Evolutionary conservation across 2,888 invertebrate genomes (phyloP).

Genomic region (Orthosia gracilis): DNA sequence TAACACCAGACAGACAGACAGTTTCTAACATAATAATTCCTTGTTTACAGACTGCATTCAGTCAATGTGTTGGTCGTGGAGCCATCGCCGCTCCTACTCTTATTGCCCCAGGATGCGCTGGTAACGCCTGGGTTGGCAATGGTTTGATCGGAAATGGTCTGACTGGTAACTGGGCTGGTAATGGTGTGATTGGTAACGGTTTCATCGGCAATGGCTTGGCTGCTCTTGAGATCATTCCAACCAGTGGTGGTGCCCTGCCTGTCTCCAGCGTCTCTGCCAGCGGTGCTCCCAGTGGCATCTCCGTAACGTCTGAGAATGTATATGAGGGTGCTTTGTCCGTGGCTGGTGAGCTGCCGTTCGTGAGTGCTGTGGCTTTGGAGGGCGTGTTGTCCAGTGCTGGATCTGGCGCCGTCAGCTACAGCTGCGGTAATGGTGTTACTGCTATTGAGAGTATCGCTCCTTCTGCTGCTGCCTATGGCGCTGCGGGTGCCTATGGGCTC

Average conservation of each 20-base stretch:
- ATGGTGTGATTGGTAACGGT: neutral
- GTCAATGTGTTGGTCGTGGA: slow-evolving; percentile 17
- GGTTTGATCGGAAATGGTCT: neutral
- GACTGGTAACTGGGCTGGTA: neutral
- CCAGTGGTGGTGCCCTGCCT: slow-evolving; percentile 56
- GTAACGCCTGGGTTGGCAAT: neutral
- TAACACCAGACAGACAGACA: neutral
- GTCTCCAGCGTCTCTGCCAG: slow-evolving; percentile 49
- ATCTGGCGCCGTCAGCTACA: slow-evolving; percentile 43
- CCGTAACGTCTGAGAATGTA: slow-evolving; percentile 58
- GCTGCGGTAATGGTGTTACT: slow-evolving; percentile 46
- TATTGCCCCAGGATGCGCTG: slow-evolving; percentile 17
- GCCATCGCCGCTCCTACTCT: slow-evolving; percentile 3
- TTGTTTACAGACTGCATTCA: neutral
- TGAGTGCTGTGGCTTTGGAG: slow-evolving; percentile 40
- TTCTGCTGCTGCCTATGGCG: slow-evolving; percentile 16
- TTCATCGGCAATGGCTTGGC: slow-evolving; percentile 16
- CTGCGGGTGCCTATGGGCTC: slow-evolving; percentile 7
- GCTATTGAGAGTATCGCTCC: slow-evolving; percentile 39
- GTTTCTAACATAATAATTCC: neutral
- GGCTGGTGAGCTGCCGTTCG: slow-evolving; percentile 57
- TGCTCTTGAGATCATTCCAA: slow-evolving; percentile 43
- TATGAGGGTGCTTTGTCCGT: slow-evolving; percentile 56
- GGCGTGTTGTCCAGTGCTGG: slow-evolving; percentile 41
- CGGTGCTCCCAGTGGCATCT: slow-evolving; percentile 48